Conservation (phyloP, 1,140 invertebrate genomes). For the Ceratitis capitata region DNA sequence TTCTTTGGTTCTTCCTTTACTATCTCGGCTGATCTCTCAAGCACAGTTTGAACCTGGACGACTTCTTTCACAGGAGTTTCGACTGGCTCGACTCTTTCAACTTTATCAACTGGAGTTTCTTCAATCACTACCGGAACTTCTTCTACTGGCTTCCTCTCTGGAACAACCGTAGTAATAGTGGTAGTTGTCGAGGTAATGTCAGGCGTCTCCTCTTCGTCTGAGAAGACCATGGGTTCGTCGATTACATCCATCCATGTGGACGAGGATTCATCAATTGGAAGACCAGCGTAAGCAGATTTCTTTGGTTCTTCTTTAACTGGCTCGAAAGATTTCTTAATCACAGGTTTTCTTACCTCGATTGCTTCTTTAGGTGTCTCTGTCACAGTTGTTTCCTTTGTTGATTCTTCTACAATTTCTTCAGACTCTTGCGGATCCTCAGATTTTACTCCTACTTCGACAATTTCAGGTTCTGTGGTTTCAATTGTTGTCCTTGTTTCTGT, state of each 20-base stretch:
- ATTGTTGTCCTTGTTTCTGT: too few species aligned
- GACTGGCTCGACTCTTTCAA: neutral
- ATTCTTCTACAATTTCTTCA: conserved; percentile 36
- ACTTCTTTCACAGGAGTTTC: neutral
- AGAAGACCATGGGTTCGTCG: conserved; percentile 68
- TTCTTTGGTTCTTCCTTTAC: conserved; percentile 42
- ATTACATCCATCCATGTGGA: conserved; percentile 68
- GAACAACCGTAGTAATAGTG: neutral
- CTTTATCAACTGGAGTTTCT: neutral
- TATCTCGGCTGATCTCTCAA: neutral
- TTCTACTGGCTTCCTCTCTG: neutral
- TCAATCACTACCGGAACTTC: neutral
- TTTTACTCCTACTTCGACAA: neutral
- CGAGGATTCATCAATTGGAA: conserved; percentile 66
- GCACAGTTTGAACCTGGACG: neutral
- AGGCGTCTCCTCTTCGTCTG: conserved; percentile 47
- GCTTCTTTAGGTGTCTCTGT: neutral
- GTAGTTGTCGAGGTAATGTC: neutral
- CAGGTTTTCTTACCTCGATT: neutral
- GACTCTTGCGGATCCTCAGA: neutral
- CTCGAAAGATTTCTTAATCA: neutral
- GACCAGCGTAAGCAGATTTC: conserved; percentile 62
- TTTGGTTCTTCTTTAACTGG: conserved; percentile 27
- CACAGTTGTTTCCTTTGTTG: neutral
- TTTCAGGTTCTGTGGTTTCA: neutral